These are phyloP conservation scores for Periplaneta americana DNA, from an alignment of 1,140 invertebrate species.

Conservation along the genomic window DNA sequence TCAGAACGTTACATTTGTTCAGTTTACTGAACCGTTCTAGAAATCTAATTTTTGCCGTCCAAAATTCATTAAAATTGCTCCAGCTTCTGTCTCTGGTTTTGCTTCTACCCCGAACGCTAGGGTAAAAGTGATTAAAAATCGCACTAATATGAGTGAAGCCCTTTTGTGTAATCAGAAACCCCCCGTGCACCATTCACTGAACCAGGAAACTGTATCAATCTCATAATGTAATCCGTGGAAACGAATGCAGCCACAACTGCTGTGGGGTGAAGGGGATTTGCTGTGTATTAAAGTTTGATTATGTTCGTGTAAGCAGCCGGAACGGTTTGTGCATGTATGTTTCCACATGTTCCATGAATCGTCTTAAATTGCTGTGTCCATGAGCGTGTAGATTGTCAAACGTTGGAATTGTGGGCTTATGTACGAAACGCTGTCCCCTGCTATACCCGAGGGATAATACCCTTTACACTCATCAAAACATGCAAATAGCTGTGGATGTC, in stretches of 20 bases:
- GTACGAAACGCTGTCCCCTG: too few relatives aligned
- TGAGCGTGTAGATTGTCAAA: neutral
- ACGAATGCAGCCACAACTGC: neutral
- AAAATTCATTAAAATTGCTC: neutral
- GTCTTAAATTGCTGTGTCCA: neutral
- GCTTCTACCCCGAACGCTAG: neutral
- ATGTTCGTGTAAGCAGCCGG: neutral
- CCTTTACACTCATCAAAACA: too few relatives aligned
- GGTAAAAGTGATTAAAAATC: neutral
- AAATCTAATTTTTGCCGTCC: neutral
- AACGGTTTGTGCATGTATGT: neutral
- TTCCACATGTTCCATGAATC: neutral
- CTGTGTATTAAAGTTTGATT: neutral
- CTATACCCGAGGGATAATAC: too few relatives aligned
- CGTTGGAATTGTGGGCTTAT: neutral
- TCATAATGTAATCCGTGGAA: neutral
- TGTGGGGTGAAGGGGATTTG: too few relatives aligned
- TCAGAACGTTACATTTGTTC: neutral
- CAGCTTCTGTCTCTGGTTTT: neutral
- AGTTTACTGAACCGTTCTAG: neutral
- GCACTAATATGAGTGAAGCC: neutral
- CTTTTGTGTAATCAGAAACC: neutral
- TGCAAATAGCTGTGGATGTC: too few relatives aligned
- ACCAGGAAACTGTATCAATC: neutral
- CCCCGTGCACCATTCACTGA: too few relatives aligned